Conservation (phyloP, 2,113 vertebrate genomes). For the Marcusenius ussheri region DNA sequence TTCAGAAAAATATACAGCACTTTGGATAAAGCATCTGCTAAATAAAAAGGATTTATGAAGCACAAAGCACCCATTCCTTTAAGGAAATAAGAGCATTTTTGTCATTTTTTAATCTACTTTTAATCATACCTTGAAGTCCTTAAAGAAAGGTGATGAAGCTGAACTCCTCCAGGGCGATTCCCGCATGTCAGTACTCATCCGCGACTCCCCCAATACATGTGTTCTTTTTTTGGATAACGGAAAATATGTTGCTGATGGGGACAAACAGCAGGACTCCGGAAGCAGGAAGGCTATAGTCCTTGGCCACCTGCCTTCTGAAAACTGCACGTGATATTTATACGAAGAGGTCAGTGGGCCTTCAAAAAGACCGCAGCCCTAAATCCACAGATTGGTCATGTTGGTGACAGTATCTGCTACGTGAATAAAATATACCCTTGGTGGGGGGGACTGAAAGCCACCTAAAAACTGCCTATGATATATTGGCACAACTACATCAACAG, state of each 20-base stretch:
- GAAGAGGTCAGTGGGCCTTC: neutral
- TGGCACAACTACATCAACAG: neutral
- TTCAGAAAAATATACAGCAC: neutral
- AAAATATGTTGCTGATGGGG: neutral
- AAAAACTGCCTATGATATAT: neutral
- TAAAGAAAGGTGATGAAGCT: neutral
- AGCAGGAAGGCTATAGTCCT: neutral
- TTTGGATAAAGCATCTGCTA: neutral
- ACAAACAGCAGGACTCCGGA: neutral
- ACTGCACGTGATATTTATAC: neutral
- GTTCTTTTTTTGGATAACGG: neutral
- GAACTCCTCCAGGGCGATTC: neutral
- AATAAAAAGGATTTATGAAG: neutral
- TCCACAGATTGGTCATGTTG: neutral
- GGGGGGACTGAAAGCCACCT: neutral
- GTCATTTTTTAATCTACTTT: neutral
- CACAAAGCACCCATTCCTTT: neutral
- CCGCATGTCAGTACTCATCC: neutral
- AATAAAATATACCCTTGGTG: neutral
- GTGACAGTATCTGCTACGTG: neutral
- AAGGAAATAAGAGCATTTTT: neutral
- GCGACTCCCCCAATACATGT: neutral
- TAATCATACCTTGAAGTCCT: neutral
- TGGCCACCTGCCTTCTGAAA: neutral
- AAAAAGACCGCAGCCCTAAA: neutral